These are phyloP conservation scores for Phymorhynchus buccinoides DNA, from an alignment of 1,140 invertebrate genomes.

Conservation along the genomic window DNA sequence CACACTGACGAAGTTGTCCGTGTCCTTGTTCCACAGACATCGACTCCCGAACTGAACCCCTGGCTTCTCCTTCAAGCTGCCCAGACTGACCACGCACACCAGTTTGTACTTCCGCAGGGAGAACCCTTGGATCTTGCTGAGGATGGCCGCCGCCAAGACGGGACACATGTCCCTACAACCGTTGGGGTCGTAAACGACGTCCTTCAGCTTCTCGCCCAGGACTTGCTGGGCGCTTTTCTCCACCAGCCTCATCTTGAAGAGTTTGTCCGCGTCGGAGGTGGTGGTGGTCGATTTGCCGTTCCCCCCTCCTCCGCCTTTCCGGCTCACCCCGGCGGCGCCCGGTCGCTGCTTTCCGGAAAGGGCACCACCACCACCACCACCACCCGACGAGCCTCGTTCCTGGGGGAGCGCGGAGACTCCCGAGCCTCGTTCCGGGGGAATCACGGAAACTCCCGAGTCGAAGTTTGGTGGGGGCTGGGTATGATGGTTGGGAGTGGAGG, in stretches of 20 bases:
- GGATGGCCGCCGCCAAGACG: constrained; percentile 56
- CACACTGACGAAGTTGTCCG: constrained; percentile 69
- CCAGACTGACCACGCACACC: constrained; percentile 66
- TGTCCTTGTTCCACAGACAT: constrained; percentile 71
- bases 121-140: constrained; percentile 61
- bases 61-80: constrained; percentile 63
- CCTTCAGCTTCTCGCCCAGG: constrained; percentile 54
- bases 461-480: background rate
- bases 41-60: constrained; percentile 70
- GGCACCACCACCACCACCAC: background rate
- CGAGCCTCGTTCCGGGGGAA: background rate
- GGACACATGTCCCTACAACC: constrained; percentile 60
- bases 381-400: background rate
- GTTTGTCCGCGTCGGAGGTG: constrained; percentile 39
- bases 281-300: background rate
- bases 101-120: constrained; percentile 66
- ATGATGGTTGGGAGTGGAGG: background rate
- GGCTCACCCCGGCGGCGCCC: too few relatives aligned
- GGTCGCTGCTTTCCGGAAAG: background rate
- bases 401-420: background rate
- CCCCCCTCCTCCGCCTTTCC: background rate
- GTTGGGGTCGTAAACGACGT: constrained; percentile 58
- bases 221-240: constrained; percentile 60
- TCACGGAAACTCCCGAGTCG: background rate
- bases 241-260: constrained; percentile 53